These are phyloP conservation scores for Pteropus rufus DNA, from an alignment of 2,797 vertebrate species.

Conservation along the genomic window DNA sequence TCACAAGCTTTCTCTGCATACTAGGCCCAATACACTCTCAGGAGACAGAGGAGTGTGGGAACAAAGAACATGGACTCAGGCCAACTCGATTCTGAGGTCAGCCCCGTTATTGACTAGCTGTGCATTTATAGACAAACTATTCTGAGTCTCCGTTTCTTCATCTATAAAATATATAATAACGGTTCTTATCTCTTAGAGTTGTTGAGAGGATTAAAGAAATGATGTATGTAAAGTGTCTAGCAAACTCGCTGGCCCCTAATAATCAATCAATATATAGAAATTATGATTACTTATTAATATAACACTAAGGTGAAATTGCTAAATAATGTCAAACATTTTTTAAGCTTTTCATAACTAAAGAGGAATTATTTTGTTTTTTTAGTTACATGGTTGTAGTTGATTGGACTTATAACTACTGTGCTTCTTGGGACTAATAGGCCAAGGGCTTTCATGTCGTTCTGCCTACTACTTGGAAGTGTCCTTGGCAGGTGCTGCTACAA, in stretches of 20 bases:
- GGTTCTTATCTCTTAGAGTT: not conserved
- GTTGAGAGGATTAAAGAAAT: constrained; percentile 16
- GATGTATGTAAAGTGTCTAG: not conserved
- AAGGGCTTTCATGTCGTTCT: not conserved
- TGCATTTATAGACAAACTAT: not conserved
- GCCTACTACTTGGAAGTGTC: not conserved
- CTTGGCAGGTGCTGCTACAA: not conserved
- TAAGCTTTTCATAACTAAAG: not conserved
- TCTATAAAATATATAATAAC: constrained; percentile 36
- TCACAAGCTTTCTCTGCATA: not conserved
- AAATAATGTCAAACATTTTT: constrained; percentile 16
- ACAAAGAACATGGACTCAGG: constrained; percentile 1
- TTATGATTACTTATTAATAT: constrained; percentile 5
- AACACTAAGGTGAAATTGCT: constrained; percentile 17
- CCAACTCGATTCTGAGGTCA: not conserved
- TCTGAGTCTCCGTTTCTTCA: constrained; percentile 30
- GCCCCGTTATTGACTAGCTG: not conserved
- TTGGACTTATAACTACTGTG: not conserved
- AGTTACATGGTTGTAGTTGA: not conserved
- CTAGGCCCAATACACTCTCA: not conserved
- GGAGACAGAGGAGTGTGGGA: not conserved
- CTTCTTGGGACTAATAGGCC: not conserved
- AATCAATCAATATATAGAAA: not conserved
- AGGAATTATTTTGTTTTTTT: not conserved
- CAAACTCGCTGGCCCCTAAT: not conserved